phyloP scores from a whole-genome alignment of 2,113 vertebrate genomes.

The Chelonoidis abingdonii region DNA sequence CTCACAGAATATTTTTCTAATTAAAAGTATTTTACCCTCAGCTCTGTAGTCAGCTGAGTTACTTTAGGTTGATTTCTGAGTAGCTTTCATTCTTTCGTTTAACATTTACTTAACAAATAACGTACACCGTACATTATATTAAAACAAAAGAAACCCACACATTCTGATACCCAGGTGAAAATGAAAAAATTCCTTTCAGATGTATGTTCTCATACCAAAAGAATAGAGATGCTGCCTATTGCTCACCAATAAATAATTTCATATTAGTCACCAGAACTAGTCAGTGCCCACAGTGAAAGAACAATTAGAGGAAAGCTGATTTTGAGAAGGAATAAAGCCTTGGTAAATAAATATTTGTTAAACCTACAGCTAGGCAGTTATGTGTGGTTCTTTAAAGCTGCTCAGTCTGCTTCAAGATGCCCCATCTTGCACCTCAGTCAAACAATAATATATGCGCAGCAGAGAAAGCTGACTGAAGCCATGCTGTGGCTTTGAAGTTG shows the following conservation, averaged over 20 bases:
- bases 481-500: not conserved
- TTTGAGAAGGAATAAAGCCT: not conserved
- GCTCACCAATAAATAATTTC: not conserved
- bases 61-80: not conserved
- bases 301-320: not conserved
- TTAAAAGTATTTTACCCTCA: constrained; percentile 9
- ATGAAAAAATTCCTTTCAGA: constrained; percentile 8
- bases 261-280: not conserved
- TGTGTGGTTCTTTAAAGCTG: not conserved
- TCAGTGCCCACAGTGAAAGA: not conserved
- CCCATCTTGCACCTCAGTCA: not conserved
- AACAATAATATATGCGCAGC: not conserved
- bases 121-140: not conserved
- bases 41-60: not conserved
- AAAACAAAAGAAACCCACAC: constrained; percentile 34
- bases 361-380: not conserved
- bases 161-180: constrained; percentile 35
- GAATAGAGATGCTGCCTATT: not conserved
- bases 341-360: not conserved
- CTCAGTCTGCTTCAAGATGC: not conserved
- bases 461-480: not conserved
- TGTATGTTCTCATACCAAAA: not conserved
- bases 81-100: constrained; percentile 10
- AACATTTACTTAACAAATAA: constrained; percentile 48
- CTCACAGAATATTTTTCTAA: not conserved